Evolutionary conservation across 2,888 invertebrate species (phyloP).

Genomic region (Watsonalla cultraria): DNA sequence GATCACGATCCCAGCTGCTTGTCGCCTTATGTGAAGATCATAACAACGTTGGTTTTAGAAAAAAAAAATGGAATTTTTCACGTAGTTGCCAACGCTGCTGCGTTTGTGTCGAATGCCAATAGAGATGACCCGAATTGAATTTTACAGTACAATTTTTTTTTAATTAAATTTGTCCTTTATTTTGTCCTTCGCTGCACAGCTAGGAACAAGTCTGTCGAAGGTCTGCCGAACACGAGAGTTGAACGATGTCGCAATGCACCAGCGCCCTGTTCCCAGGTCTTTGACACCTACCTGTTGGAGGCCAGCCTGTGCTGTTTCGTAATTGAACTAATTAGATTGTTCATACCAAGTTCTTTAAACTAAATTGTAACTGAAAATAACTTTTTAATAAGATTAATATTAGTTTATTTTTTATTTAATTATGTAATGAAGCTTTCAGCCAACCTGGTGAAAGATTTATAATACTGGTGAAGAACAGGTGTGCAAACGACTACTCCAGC

Average conservation of each 20-base stretch:
- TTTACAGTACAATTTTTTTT: not conserved
- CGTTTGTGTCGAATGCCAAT: not conserved
- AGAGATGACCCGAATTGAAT: not conserved
- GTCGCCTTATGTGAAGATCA: too few species aligned
- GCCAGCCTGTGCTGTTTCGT: not conserved
- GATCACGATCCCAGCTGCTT: too few species aligned
- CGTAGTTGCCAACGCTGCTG: too few species aligned
- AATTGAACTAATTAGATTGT: not conserved
- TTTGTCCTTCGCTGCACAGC: slow-evolving; percentile 21
- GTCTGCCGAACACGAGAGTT: slow-evolving; percentile 19
- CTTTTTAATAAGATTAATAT: too few species aligned
- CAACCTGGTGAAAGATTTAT: too few species aligned
- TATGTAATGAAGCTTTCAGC: too few species aligned
- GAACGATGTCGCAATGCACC: slow-evolving; percentile 31
- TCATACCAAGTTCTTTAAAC: not conserved
- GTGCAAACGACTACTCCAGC: too few species aligned
- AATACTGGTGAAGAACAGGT: too few species aligned
- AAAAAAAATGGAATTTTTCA: too few species aligned
- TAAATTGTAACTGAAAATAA: not conserved
- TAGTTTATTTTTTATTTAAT: too few species aligned
- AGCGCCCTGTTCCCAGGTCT: slow-evolving; percentile 19
- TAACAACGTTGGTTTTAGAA: too few species aligned
- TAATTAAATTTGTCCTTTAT: slow-evolving; percentile 1
- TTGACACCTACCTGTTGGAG: slow-evolving; percentile 18
- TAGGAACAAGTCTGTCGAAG: slow-evolving; percentile 30